Conservation (phyloP, 2,888 invertebrate species). For the Chaetogeoica ovagalla region DNA sequence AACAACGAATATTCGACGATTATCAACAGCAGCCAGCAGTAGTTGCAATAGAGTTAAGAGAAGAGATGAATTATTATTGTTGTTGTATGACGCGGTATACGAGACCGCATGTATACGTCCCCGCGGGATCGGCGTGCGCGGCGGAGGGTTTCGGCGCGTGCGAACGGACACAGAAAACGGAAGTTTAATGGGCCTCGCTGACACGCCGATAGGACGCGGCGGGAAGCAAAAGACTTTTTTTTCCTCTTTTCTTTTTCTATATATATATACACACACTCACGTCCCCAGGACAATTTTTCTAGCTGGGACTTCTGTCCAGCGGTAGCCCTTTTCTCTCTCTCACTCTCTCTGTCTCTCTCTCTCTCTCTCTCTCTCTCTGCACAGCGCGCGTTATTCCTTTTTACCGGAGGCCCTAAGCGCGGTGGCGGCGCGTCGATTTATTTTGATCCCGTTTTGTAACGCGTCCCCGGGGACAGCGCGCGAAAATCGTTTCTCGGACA, state of each 20-base stretch:
- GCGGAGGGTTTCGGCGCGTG: background rate
- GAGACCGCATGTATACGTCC: background rate
- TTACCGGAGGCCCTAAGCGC: constrained; percentile 40
- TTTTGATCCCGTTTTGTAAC: constrained; percentile 53
- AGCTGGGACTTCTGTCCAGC: constrained; percentile 1
- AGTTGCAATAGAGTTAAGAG: background rate
- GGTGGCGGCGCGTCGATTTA: constrained; percentile 39
- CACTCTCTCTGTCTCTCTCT: background rate
- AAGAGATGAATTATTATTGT: constrained; percentile 30
- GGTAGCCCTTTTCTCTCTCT: background rate
- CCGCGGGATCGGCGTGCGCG: background rate
- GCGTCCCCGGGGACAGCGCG: constrained; percentile 41
- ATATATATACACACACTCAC: background rate
- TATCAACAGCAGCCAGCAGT: background rate
- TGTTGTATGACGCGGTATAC: too few relatives aligned
- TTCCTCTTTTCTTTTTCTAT: too few relatives aligned
- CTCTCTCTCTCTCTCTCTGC: background rate
- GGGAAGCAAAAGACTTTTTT: constrained; percentile 34
- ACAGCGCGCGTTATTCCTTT: constrained; percentile 22
- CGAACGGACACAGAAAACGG: constrained; percentile 40
- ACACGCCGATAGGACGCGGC: constrained; percentile 3
- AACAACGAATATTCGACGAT: background rate
- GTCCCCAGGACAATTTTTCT: constrained; percentile 42
- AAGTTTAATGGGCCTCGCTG: constrained; percentile 39
- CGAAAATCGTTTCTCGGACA: constrained; percentile 49